Conservation (phyloP, 2,797 vertebrate species). For the Sebastes jordani region DNA sequence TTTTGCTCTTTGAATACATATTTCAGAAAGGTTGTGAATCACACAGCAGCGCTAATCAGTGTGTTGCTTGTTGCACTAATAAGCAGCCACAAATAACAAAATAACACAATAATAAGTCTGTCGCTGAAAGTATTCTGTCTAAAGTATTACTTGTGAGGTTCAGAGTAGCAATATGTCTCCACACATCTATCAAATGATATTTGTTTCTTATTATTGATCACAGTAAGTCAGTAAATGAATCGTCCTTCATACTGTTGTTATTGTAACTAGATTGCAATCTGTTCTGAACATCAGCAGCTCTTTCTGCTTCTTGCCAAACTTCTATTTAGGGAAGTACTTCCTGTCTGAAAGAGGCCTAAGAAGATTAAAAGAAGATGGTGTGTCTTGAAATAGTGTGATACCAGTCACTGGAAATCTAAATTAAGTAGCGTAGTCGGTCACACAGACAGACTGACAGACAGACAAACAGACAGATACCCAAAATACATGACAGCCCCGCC, state of each 20-base stretch:
- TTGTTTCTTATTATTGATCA: not conserved
- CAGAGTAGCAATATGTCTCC: not conserved
- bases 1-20: not conserved
- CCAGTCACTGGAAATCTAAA: conserved; percentile 32
- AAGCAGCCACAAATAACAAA: not conserved
- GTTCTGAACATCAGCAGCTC: conserved; percentile 12
- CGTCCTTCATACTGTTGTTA: not conserved
- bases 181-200: not conserved
- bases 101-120: not conserved
- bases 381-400: conserved; percentile 63
- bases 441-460: not conserved
- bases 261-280: conserved; percentile 22
- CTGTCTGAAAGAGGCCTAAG: conserved; percentile 67
- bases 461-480: not conserved
- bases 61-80: not conserved
- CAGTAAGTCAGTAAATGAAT: not conserved
- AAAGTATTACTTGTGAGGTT: not conserved
- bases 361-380: conserved; percentile 74
- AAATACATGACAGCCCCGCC: not conserved
- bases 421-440: not conserved
- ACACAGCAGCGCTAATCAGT: not conserved
- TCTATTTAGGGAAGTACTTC: conserved; percentile 67
- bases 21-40: not conserved
- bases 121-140: not conserved
- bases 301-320: conserved; percentile 50